These are phyloP conservation scores for Zhuqinia jingwanae DNA, from an alignment of 2,888 invertebrate genomes.

Conservation along the genomic window DNA sequence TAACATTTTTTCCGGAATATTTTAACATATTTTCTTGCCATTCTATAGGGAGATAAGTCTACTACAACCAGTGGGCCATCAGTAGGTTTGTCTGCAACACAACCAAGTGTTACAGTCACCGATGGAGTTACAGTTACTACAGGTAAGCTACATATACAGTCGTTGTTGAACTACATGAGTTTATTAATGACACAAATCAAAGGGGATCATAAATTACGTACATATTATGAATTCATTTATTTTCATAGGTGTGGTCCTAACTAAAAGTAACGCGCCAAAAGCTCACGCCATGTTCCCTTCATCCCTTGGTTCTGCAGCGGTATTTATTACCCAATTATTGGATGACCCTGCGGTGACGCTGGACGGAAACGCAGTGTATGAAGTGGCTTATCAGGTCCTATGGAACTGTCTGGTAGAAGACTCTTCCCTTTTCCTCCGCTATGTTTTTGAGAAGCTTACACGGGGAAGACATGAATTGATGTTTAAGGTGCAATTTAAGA, in stretches of 20 bases:
- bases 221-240: no score
- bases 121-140: constrained; percentile 78
- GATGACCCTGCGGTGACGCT: constrained; percentile 97
- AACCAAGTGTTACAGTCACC: constrained; percentile 62
- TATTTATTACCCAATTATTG: constrained; percentile 95
- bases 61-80: constrained; percentile 55
- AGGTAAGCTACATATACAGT: no score
- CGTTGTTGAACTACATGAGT: no score
- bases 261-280: constrained; percentile 79
- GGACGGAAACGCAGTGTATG: constrained; percentile 97
- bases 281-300: constrained; percentile 93
- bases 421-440: constrained; percentile 96
- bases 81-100: constrained; percentile 57
- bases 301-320: constrained; percentile 96
- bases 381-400: constrained; percentile 97
- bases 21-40: neutral
- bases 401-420: constrained; percentile 99
- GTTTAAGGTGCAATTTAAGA: constrained; percentile 86
- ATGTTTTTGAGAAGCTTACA: constrained; percentile 97
- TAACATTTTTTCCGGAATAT: neutral
- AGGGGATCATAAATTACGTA: no score
- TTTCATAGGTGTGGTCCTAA: constrained; percentile 52
- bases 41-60: constrained; percentile 69
- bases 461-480: constrained; percentile 96
- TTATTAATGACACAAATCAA: no score